These are phyloP conservation scores for Hapalemur alaotrensis DNA, from an alignment of 2,797 vertebrate genomes.

Conservation along the genomic window DNA sequence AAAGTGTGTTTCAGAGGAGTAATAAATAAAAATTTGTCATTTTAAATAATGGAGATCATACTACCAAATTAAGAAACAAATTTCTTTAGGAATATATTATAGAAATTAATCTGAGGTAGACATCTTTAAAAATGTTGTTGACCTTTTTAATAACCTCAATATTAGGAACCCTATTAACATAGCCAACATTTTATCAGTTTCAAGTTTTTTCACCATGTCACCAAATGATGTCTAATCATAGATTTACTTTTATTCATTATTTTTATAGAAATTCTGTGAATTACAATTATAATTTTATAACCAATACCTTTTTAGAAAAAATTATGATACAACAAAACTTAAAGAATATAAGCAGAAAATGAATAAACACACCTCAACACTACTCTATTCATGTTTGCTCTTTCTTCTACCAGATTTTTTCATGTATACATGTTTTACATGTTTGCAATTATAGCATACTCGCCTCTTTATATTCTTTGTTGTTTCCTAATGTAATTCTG, in stretches of 20 bases:
- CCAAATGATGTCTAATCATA: neutral
- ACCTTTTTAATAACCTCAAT: neutral
- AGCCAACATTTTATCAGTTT: slow-evolving; percentile 1
- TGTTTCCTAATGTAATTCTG: neutral
- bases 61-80: neutral
- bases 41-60: neutral
- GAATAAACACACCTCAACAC: neutral
- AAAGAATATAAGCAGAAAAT: neutral
- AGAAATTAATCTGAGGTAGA: neutral
- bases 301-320: neutral
- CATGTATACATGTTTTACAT: neutral
- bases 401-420: neutral
- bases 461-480: neutral
- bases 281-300: neutral
- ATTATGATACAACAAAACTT: neutral
- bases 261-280: neutral
- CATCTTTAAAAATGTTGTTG: neutral
- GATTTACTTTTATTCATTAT: slow-evolving; percentile 4
- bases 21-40: neutral
- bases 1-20: neutral
- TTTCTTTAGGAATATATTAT: neutral
- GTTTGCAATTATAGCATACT: neutral
- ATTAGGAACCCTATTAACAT: neutral
- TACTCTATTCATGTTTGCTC: neutral
- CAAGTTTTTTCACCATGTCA: neutral